Conservation (phyloP, 2,113 vertebrate genomes). For the Astur gentilis region DNA sequence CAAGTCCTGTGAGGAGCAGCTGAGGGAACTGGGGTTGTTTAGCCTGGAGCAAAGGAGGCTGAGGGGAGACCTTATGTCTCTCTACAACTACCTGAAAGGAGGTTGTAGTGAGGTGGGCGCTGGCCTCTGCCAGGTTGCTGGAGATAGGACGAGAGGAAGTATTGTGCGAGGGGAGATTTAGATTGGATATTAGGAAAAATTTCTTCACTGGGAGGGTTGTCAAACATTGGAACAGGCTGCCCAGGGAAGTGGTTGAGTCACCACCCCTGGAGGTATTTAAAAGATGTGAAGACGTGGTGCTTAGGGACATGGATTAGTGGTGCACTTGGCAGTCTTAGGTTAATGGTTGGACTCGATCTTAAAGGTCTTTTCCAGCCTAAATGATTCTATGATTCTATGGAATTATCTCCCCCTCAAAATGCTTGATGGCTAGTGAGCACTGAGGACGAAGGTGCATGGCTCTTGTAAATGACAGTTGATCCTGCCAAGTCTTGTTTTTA, state of each 20-base stretch:
- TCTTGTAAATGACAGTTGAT: background rate
- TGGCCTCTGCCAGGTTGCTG: background rate
- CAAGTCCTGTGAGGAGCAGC: background rate
- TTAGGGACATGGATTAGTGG: background rate
- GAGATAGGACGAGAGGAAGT: background rate
- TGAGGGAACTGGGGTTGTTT: background rate
- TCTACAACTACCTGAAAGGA: background rate
- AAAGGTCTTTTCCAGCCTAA: background rate
- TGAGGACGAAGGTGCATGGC: background rate
- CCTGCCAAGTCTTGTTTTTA: background rate
- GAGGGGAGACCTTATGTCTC: background rate
- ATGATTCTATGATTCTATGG: background rate
- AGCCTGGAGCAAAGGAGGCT: background rate
- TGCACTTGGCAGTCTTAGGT: background rate
- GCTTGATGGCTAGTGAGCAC: background rate
- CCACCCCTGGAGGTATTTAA: background rate
- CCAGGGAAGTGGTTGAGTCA: background rate
- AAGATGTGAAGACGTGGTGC: accelerated
- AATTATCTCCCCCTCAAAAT: background rate
- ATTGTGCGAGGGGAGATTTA: background rate
- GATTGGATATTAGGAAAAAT: background rate
- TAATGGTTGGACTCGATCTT: background rate
- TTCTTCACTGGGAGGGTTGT: background rate
- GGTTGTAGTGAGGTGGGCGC: background rate
- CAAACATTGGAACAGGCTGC: background rate